Evolutionary conservation across 2,888 invertebrate genomes (phyloP), one percentile per base, ranked within the genome.

Genomic region (Ferrisia virgata): DNA sequence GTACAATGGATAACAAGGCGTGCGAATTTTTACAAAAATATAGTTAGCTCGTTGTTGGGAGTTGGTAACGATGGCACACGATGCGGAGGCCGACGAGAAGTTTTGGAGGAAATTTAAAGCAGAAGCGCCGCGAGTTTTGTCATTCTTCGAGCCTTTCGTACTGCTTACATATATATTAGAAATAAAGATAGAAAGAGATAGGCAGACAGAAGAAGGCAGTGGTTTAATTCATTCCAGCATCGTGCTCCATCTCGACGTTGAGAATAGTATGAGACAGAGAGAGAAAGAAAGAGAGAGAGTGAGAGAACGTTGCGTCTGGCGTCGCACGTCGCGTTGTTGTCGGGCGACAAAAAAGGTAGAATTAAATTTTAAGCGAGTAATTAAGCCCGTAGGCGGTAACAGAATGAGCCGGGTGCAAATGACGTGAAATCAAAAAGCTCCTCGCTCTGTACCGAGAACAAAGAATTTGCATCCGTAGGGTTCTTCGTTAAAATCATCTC

Each of bases 381-480:
- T 72, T 72, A 72, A 72, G 33, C 72, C 28, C 72, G 72, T 72
- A 72, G 72, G 72, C 72, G 72, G 72, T 72, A 72, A 2, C 28
- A n/a, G 72, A 33, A n/a, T 18, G 72, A 72, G 18, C 72, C 33
- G 31, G 47, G 47, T 72, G 72, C 72, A 72, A 72, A 31, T 72
- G 72, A 72, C 72, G 72, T 72, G 72, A 72, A 72, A 72, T 72
- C 72, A 25, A 72, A 72, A 72, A 72, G 72, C 72, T 72, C n/a
- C 72, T 64, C 28, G 58, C 25, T 9, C 9, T 18, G 18, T 22
- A 28, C 58, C 8, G 13, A 64, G 28, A 47, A 47, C 47, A 47
- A 47, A 64, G 58, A 64, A 64, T 64, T 64, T 25, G 58, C 58
- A 64, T 64, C 13, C 28, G 25, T 28, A 28, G 28, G 28, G 25